Evolutionary conservation across 2,113 vertebrate species (phyloP).

Genomic region (Aptenodytes forsteri): DNA sequence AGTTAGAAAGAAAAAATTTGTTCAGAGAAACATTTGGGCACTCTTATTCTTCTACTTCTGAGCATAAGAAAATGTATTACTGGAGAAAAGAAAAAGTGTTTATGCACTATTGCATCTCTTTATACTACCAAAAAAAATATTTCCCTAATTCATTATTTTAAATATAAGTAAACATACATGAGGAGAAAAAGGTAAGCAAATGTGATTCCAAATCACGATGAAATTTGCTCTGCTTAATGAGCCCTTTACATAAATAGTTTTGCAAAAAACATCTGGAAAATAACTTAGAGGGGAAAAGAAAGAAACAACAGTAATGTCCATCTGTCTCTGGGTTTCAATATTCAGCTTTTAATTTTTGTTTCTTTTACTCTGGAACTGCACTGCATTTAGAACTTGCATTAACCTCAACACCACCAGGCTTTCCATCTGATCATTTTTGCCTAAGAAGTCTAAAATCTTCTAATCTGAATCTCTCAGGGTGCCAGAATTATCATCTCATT

Average conservation of each 20-base stretch:
- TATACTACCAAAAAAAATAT: not conserved
- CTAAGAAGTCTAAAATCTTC: slow-evolving; percentile 22
- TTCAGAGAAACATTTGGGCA: not conserved
- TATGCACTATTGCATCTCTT: not conserved
- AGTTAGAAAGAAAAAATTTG: not conserved
- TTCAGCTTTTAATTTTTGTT: not conserved
- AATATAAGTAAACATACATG: not conserved
- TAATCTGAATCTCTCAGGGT: slow-evolving; percentile 26
- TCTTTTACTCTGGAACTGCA: not conserved
- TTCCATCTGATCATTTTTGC: not conserved
- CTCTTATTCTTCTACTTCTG: not conserved
- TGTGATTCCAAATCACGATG: not conserved
- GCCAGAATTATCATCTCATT: slow-evolving; percentile 55
- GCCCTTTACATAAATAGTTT: not conserved
- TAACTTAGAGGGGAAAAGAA: not conserved
- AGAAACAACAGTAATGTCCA: not conserved
- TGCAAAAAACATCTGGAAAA: not conserved
- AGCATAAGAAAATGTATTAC: not conserved
- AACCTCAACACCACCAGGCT: not conserved
- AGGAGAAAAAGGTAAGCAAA: not conserved
- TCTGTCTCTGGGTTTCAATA: not conserved
- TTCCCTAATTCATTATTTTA: not conserved
- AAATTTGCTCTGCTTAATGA: not conserved
- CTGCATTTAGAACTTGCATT: not conserved
- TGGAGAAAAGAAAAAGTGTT: not conserved